Base-by-base conservation (phyloP, 2,888 invertebrate species). In the Eupelmus urozonus region DNA sequence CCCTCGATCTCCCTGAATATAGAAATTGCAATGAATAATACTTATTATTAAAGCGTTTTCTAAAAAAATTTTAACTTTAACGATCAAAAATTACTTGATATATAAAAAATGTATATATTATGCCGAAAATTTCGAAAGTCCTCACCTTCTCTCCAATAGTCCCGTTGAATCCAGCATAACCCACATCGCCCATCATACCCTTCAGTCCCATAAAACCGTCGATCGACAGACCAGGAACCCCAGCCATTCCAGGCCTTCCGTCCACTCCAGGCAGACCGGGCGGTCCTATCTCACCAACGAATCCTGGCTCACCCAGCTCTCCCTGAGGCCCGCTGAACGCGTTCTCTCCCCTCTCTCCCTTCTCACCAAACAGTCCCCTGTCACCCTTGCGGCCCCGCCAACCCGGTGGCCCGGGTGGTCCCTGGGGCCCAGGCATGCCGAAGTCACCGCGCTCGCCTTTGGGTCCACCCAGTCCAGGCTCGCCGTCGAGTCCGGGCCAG, bases 261-360 rank as follows among this genome's bases (percentile, higher is more conserved):
- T 90, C 89, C 75, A 94, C 93, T 63, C 96, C 97, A 3, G 92
- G 91, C 0, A 94, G 94, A 13, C 96, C 96, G 53, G 92, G 92
- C 49, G 93, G 92, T 66, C 93, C 92, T 1, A 92, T 89, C 59
- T 94, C 95, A 55, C 91, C 96, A 86, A 94, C 93, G 18, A 91
- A 92, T 55, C 96, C 96, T 62, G 90, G 87, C 18, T 91, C 88
- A 42, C 96, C 96, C 0, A 76, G 1, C 13, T 80, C 79, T 77
- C 96, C 96, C 82, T 95, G 92, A 51, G 90, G 89, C n/a, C 96
- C 97, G 67, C 92, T 90, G 69, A 91, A 90, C 0, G 95, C 94
- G 81, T 92, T 91, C 42, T 90, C 80, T n/a, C 96, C 96, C 23
- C 92, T 88, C 18, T 82, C 85, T 0, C 96, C 96, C 80, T 91